phyloP scores from a whole-genome alignment of 2,888 invertebrate species.

The Drosophila emarginata region DNA sequence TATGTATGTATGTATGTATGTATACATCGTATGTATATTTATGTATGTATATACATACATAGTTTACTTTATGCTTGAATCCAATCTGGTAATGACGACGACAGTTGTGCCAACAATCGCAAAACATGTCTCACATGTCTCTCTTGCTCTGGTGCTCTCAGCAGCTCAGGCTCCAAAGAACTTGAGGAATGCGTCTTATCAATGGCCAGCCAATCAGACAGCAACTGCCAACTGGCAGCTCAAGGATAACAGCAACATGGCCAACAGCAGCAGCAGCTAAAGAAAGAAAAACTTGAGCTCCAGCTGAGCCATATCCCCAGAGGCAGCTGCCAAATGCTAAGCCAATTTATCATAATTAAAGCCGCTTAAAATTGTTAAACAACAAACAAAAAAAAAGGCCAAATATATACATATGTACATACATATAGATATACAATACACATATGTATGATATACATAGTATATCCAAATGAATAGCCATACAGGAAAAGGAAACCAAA shows the following conservation, averaged over 20 bases:
- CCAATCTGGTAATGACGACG: constrained; percentile 21
- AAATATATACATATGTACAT: not conserved
- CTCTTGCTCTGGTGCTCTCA: not conserved
- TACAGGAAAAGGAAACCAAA: constrained; percentile 14
- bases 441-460: too few relatives aligned
- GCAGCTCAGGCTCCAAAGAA: constrained; percentile 28
- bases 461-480: constrained; percentile 4
- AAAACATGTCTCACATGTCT: constrained; percentile 40
- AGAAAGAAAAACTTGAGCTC: constrained; percentile 6
- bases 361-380: constrained; percentile 39
- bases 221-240: constrained; percentile 53
- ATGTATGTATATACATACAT: not conserved
- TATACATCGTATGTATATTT: too few relatives aligned
- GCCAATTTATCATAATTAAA: constrained; percentile 72
- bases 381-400: not conserved
- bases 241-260: constrained; percentile 58
- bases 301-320: not conserved
- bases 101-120: constrained; percentile 37
- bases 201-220: constrained; percentile 57
- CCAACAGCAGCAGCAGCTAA: constrained; percentile 1
- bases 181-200: constrained; percentile 67
- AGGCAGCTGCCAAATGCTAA: constrained; percentile 29
- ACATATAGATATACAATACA: not conserved
- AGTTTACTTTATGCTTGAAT: constrained; percentile 22
- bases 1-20: too few relatives aligned